Base-by-base conservation (phyloP, 2,113 vertebrate genomes). In the Syrmaticus mikado region DNA sequence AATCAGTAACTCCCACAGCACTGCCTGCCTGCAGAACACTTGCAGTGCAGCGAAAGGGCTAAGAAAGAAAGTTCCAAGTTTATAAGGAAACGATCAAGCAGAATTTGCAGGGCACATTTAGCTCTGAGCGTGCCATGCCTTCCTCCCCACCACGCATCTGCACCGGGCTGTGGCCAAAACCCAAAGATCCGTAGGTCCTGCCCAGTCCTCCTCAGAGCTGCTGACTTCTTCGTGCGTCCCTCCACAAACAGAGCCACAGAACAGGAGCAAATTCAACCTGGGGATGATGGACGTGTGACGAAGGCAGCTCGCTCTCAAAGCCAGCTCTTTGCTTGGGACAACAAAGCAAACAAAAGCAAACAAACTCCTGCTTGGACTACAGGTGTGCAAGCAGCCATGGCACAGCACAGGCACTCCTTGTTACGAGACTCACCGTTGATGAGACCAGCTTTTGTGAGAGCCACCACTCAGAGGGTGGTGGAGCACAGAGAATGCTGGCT, bases 91-190 rank as follows among this genome's bases (percentile, higher is more conserved):
- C 5, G 65, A 38, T 12, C 24, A n/a, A 19, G 27, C 30, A 79
- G 62, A 85, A 72, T 48, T 16, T 48, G 40, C 34, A 25, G 13
- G 72, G 18, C 25, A 4, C 24, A 32, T 18, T 32, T 32, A 68
- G 20, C 53, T 68, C 20, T 48, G 60, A 58, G 52, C 0, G 0
- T 71, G 34, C 4, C 46, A 0, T 81, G 40, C 4, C 46, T 83
- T 90, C 65, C 36, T 85, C 43, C 38, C 7, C 18, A 20, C 21
- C 52, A 78, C 28, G 66, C 28, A 52, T 13, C 82, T 58, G 64
- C 34, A 58, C 57, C n/a, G 76, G 41, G 58, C 66, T 43, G 36
- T 34, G 10, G 8, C 38, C 58, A 77, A 83, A 89, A 19, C 41
- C 20, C 57, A 55, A 36, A 55, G 34, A 28, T 18, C 52, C 65